phyloP scores from a whole-genome alignment of 2,888 invertebrate genomes.

The Perizoma affinitatum region DNA sequence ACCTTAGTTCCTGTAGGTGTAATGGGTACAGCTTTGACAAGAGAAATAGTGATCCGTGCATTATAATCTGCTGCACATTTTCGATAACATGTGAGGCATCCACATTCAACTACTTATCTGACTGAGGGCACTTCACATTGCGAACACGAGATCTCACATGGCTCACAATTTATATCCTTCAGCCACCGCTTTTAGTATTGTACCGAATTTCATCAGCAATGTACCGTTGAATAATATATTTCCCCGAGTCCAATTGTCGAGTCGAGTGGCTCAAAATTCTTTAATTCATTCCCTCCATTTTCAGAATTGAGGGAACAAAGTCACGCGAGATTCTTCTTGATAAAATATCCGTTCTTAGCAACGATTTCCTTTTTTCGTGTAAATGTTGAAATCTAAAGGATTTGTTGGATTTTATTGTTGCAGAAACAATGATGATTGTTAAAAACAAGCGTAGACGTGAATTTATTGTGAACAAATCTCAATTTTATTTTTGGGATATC shows the following conservation, averaged over 20 bases:
- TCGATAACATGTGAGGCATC: not conserved
- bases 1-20: too few relatives aligned
- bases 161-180: slow-evolving; percentile 11
- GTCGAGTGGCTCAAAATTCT: slow-evolving; percentile 44
- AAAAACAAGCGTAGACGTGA: slow-evolving; percentile 17
- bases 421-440: slow-evolving; percentile 27
- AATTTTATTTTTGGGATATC: not conserved
- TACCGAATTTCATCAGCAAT: slow-evolving; percentile 43
- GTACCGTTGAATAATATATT: slow-evolving; percentile 55
- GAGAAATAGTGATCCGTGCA: too few relatives aligned
- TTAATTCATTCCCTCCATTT: slow-evolving; percentile 50
- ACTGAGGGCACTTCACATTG: not conserved
- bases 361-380: slow-evolving; percentile 31
- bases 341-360: slow-evolving; percentile 36
- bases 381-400: slow-evolving; percentile 28
- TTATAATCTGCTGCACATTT: not conserved
- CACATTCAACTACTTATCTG: not conserved
- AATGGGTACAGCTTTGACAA: too few relatives aligned
- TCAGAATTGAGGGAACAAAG: slow-evolving; percentile 46
- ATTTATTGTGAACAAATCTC: slow-evolving; percentile 15
- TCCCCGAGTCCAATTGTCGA: slow-evolving; percentile 53
- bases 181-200: slow-evolving; percentile 16
- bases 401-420: slow-evolving; percentile 30
- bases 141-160: not conserved
- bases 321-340: slow-evolving; percentile 44